A percentile compares a stretch with the other conserved stretches of the same genome.
These are phyloP conservation scores for Nysson spinosus DNA, from an alignment of 2,888 invertebrate genomes.

Conservation along the genomic window DNA sequence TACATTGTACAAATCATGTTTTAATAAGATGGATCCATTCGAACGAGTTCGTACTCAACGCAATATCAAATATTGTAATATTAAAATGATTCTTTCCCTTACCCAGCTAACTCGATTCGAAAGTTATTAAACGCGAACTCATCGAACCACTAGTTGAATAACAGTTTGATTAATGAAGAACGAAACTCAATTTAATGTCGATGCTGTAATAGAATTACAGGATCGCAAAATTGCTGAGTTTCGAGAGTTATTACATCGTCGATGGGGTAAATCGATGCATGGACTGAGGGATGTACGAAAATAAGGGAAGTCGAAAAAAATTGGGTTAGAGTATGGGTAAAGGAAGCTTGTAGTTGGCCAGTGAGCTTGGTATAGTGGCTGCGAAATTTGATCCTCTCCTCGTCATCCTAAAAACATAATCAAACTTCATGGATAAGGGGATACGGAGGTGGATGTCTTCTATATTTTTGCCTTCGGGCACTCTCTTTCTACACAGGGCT, in stretches of 20 bases:
- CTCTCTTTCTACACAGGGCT: slow-evolving; percentile 51
- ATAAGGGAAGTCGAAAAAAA: slow-evolving; percentile 3
- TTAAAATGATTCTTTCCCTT: too few species aligned
- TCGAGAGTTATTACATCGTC: too few species aligned
- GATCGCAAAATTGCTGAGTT: too few species aligned
- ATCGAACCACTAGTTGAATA: slow-evolving; percentile 1
- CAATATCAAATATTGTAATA: too few species aligned
- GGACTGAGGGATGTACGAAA: background rate
- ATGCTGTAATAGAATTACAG: too few species aligned
- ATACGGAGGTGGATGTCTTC: slow-evolving; percentile 22
- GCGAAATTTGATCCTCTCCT: slow-evolving; percentile 63
- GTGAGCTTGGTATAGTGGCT: slow-evolving; percentile 45
- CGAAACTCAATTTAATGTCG: slow-evolving; percentile 7
- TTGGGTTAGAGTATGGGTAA: slow-evolving; percentile 15
- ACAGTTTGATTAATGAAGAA: slow-evolving; percentile 24
- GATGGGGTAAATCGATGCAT: too few species aligned
- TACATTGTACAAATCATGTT: too few species aligned
- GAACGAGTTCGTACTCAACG: too few species aligned
- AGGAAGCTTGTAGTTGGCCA: slow-evolving; percentile 32
- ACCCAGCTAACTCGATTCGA: too few species aligned
- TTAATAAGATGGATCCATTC: too few species aligned
- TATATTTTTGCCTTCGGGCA: slow-evolving; percentile 49
- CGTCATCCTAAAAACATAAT: slow-evolving; percentile 64
- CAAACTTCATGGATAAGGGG: slow-evolving; percentile 61
- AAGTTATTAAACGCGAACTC: too few species aligned